Percentiles rank a stretch among this genome's conserved stretches.
phyloP scores from a whole-genome alignment of 2,888 invertebrate genomes.

The Lamellibrachia satsuma region DNA sequence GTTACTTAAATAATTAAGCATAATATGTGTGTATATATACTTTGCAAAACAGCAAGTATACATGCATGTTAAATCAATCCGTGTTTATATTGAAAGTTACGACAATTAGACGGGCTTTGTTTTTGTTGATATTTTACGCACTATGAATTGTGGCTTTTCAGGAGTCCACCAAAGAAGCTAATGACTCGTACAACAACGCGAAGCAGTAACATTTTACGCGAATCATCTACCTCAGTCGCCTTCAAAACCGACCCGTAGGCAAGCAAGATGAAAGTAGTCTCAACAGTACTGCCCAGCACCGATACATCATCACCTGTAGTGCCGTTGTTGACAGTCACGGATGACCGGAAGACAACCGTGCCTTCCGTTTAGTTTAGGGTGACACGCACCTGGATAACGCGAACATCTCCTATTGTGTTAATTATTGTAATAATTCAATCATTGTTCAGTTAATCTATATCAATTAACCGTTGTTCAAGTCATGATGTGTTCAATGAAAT shows the following conservation, averaged over 20 bases:
- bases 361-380: neutral
- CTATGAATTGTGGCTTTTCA: neutral
- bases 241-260: neutral
- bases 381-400: neutral
- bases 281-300: neutral
- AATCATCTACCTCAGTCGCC: slow-evolving; percentile 59
- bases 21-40: neutral
- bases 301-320: neutral
- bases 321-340: neutral
- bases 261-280: neutral
- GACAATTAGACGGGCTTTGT: neutral
- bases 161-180: neutral
- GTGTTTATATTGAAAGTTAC: neutral
- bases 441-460: neutral
- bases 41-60: neutral
- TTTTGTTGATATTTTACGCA: neutral
- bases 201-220: neutral
- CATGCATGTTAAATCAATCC: neutral
- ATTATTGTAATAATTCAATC: neutral
- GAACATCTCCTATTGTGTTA: neutral
- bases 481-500: neutral
- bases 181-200: neutral
- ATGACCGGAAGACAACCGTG: neutral
- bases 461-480: neutral
- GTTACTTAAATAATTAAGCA: neutral